A percentile compares a stretch with the other conserved stretches of the same genome.
Evolutionary conservation across 2,113 vertebrate species (phyloP).

Genomic region (cattle (Bos taurus)): DNA sequence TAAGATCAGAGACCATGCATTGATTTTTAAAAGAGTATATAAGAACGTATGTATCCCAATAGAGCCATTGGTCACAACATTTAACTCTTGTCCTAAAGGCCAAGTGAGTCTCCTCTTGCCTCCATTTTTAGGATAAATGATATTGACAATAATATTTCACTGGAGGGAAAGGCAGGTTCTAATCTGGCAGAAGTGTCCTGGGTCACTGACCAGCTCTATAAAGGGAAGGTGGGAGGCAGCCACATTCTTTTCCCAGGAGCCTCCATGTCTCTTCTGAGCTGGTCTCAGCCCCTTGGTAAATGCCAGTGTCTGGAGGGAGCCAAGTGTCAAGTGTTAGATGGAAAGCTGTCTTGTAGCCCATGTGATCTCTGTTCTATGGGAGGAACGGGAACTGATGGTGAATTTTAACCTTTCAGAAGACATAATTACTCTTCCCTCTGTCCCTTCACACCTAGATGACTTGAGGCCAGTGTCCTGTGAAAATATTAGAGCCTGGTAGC

Average conservation of each 20-base stretch:
- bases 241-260: no score
- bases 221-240: not conserved
- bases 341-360: not conserved
- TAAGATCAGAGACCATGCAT: not conserved
- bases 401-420: not conserved
- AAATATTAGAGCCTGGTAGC: not conserved
- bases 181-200: not conserved
- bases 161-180: not conserved
- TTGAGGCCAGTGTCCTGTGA: not conserved
- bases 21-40: not conserved
- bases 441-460: not conserved
- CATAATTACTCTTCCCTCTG: fast-evolving
- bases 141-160: not conserved
- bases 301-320: not conserved
- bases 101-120: not conserved
- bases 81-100: not conserved
- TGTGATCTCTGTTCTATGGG: not conserved
- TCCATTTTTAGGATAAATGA: not conserved
- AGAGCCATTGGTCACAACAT: not conserved
- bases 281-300: not conserved
- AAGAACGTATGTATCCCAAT: not conserved
- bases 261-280: not conserved
- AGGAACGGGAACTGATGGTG: not conserved
- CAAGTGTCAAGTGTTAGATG: not conserved
- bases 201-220: not conserved